Percentiles rank a stretch among this genome's conserved stretches.
These are phyloP conservation scores for Venustaconcha ellipsiformis DNA, from an alignment of 1,140 invertebrate species.

Conservation along the genomic window DNA sequence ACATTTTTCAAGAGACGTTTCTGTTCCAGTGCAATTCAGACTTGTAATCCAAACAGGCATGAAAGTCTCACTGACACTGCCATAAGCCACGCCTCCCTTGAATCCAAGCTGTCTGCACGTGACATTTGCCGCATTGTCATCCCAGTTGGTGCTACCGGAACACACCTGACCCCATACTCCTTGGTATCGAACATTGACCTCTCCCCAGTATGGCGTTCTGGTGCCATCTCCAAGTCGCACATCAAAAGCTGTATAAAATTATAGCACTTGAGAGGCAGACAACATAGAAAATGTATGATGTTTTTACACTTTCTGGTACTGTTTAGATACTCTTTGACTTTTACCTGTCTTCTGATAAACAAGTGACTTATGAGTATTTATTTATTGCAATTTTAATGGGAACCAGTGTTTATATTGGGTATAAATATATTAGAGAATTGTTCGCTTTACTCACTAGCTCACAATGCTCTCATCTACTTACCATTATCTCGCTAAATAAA, in stretches of 20 bases:
- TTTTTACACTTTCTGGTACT: neutral
- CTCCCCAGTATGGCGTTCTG: slow-evolving; percentile 30
- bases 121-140: slow-evolving; percentile 49
- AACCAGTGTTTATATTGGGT: too few relatives aligned
- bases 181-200: slow-evolving; percentile 39
- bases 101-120: slow-evolving; percentile 35
- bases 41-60: slow-evolving; percentile 77
- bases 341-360: too few relatives aligned
- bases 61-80: slow-evolving; percentile 42
- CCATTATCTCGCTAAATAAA: too few relatives aligned
- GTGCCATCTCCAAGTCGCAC: slow-evolving; percentile 37
- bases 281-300: neutral
- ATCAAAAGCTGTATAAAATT: slow-evolving; percentile 37
- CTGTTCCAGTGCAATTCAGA: slow-evolving; percentile 46
- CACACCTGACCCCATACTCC: slow-evolving; percentile 51
- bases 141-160: slow-evolving; percentile 47
- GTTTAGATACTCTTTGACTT: neutral
- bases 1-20: slow-evolving; percentile 45
- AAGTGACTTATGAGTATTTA: too few relatives aligned
- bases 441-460: too few relatives aligned
- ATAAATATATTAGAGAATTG: too few relatives aligned
- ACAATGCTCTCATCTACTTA: too few relatives aligned
- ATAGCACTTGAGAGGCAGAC: neutral
- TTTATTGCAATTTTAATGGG: too few relatives aligned
- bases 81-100: slow-evolving; percentile 41